Conservation (phyloP, 2,797 vertebrate species). For the Melanotaenia boesemani region DNA sequence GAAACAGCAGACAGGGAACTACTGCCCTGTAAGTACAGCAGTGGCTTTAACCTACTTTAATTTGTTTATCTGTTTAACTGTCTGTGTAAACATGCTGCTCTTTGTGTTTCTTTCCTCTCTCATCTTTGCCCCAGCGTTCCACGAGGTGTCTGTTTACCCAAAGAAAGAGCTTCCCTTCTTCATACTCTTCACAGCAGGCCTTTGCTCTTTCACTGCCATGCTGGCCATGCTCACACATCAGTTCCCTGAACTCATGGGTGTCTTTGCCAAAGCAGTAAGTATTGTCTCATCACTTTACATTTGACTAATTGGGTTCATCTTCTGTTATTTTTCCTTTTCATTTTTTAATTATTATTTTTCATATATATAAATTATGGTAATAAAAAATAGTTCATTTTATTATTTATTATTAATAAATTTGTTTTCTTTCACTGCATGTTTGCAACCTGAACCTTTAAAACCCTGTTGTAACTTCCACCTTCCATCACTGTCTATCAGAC, state of each 20-base stretch:
- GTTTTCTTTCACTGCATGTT: background rate
- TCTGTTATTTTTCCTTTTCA: constrained; percentile 18
- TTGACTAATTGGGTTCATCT: background rate
- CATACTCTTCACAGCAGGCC: constrained; percentile 98
- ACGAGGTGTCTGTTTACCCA: constrained; percentile 98
- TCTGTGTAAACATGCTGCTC: background rate
- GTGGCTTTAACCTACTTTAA: background rate
- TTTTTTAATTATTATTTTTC: background rate
- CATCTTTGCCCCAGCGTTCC: constrained; percentile 86
- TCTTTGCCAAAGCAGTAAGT: constrained; percentile 99
- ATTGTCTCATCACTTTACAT: background rate
- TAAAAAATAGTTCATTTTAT: no score
- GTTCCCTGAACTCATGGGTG: constrained; percentile 97
- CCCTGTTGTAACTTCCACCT: constrained; percentile 41
- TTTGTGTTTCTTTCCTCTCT: background rate
- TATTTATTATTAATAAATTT: no score
- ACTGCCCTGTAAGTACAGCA: constrained; percentile 88
- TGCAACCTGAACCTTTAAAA: constrained; percentile 35
- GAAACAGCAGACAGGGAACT: constrained; percentile 98
- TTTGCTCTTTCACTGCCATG: constrained; percentile 98
- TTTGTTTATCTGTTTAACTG: background rate
- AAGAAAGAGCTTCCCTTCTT: constrained; percentile 99
- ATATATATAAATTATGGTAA: no score
- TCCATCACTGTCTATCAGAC: constrained; percentile 62
- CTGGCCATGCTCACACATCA: constrained; percentile 98